Evolutionary conservation across 2,113 vertebrate species (phyloP), one percentile per base, ranked within the genome.

Genomic region (Notarius quadriscutis): DNA sequence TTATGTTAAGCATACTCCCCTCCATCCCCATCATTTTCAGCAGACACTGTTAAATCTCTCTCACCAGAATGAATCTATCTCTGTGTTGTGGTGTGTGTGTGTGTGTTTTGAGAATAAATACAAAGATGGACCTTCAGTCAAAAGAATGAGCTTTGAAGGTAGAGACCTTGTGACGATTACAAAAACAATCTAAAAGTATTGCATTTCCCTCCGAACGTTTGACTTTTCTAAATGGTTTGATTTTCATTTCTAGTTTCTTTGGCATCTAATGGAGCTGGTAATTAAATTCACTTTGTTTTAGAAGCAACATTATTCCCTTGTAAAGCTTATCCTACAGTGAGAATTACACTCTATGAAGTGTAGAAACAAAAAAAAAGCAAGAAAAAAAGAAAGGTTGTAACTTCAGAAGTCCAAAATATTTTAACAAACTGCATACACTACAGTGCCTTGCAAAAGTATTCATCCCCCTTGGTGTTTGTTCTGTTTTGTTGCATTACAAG

Each of bases 1-100:
- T 90, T 86, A 90, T 88, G 89, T 75, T 88, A 88, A 90, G 62
- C 74, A n/a, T 51, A 74, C 48, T 9, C 63, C 79, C 81, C 72
- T 65, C 22, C 22, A 55, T 78, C 78, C 63, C 72, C 74, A 84
- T 84, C 48, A 65, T 58, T 88, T 90, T 83, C 50, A 50, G 65
- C 87, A 86, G 72, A 75, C 74, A 65, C 81, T 84, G 74, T 86
- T 82, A 83, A 87, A 85, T 53, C 79, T 85, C 30, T 87, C 62
- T 82, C 55, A 67, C 86, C 65, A 84, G 74, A 84, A 84, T 71
- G 79, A 34, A 11, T 60, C 65, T 62, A n/a, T 84, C 8, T 74
- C 11, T 55, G 48, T 58, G 34, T 62, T 18, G 50, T n/a, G 15
- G 71, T 8, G 7, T 27, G 6, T 57, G 50, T 22, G 11, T 69